These are phyloP conservation scores for Pantherophis vulpinus DNA, from an alignment of 2,797 vertebrate genomes.

Conservation along the genomic window DNA sequence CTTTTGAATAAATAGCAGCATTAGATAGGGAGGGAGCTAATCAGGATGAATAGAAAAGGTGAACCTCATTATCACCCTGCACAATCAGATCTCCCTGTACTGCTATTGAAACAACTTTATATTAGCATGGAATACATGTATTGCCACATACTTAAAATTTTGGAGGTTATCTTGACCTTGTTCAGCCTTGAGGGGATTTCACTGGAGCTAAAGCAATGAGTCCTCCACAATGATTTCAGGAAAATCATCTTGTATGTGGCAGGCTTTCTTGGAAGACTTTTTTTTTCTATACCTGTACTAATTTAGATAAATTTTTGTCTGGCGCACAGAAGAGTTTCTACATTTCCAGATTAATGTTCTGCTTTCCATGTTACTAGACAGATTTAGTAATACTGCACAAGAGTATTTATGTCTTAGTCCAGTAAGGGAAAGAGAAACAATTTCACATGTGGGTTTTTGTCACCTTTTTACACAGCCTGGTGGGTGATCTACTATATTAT, in stretches of 20 bases:
- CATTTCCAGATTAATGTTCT: neutral
- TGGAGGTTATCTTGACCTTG: neutral
- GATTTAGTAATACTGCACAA: neutral
- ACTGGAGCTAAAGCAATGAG: neutral
- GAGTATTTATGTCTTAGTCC: neutral
- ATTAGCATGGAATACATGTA: neutral
- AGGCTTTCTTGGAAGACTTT: neutral
- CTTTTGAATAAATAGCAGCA: neutral
- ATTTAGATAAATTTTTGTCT: neutral
- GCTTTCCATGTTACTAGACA: neutral
- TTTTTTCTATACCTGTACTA: neutral
- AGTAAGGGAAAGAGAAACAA: neutral
- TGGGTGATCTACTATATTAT: neutral
- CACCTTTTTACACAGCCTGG: neutral
- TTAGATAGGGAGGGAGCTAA: neutral
- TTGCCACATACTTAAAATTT: neutral
- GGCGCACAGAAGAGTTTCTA: neutral
- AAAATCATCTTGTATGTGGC: neutral
- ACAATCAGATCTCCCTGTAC: neutral
- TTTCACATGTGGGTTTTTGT: neutral
- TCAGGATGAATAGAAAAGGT: neutral
- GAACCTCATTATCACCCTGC: neutral
- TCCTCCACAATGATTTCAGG: neutral
- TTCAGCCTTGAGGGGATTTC: neutral
- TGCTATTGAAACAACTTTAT: neutral